Conservation (phyloP, 2,113 vertebrate species). For the Chaetodon trifascialis region DNA sequence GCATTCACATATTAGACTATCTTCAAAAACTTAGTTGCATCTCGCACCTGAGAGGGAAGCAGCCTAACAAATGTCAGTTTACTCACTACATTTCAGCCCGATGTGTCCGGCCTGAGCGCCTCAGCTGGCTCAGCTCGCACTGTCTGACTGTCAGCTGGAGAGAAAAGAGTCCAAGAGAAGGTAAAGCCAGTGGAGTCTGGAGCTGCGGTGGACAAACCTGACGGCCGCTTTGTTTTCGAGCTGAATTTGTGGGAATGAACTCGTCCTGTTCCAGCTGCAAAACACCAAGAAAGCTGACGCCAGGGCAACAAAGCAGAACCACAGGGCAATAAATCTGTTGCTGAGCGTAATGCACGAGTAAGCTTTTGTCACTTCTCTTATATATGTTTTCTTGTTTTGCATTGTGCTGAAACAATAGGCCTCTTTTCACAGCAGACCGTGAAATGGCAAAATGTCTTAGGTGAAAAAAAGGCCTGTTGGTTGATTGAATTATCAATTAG, state of each 20-base stretch:
- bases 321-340: not conserved
- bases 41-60: conserved; percentile 19
- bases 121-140: conserved; percentile 15
- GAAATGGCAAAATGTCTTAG: not conserved
- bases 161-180: conserved; percentile 23
- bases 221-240: conserved; percentile 21
- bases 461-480: not conserved
- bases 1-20: conserved; percentile 2
- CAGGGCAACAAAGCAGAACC: not conserved
- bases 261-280: not conserved
- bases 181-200: not conserved
- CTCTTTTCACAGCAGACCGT: not conserved
- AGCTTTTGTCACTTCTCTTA: not conserved
- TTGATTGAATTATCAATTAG: no score
- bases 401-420: not conserved
- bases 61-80: conserved; percentile 5
- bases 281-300: not conserved
- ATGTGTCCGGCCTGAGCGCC: conserved; percentile 16
- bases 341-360: not conserved
- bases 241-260: not conserved
- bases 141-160: conserved; percentile 31
- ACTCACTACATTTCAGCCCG: conserved; percentile 36
- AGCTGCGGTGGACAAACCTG: not conserved
- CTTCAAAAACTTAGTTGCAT: not conserved
- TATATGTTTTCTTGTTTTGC: not conserved